Conservation (phyloP, 2,797 vertebrate genomes). For the Anniella stebbinsi region DNA sequence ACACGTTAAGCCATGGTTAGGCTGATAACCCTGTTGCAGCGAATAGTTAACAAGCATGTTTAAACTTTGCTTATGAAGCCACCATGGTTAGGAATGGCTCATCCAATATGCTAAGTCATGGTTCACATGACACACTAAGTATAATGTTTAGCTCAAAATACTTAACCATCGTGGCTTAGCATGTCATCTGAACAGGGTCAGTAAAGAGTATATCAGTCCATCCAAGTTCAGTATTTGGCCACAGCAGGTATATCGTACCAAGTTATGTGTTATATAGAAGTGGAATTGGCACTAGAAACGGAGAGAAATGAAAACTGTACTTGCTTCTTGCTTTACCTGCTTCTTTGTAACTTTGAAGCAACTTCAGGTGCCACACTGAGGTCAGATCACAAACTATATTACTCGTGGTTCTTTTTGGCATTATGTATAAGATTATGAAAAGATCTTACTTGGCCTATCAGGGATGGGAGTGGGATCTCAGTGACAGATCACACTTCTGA, state of each 20-base stretch:
- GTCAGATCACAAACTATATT: not conserved
- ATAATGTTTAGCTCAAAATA: too few relatives aligned
- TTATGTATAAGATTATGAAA: not conserved
- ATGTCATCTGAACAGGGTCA: too few relatives aligned
- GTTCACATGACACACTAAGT: too few relatives aligned
- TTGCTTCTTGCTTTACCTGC: not conserved
- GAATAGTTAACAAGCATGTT: too few relatives aligned
- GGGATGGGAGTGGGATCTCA: not conserved
- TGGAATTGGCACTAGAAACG: not conserved
- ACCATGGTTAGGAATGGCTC: too few relatives aligned
- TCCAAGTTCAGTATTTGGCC: not conserved
- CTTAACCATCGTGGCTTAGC: too few relatives aligned
- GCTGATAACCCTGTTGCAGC: too few relatives aligned
- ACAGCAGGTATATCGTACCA: not conserved
- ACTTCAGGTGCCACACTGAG: not conserved
- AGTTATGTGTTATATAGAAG: not conserved
- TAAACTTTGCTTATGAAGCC: too few relatives aligned
- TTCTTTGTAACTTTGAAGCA: not conserved
- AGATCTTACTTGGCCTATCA: not conserved
- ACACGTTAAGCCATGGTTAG: too few relatives aligned
- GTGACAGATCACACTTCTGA: not conserved
- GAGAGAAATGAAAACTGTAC: not conserved
- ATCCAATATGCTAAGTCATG: too few relatives aligned
- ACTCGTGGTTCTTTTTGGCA: not conserved
- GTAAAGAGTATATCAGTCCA: too few relatives aligned